A percentile compares a stretch with the other conserved stretches of the same genome.
Evolutionary conservation across 2,888 invertebrate species (phyloP).

Genomic region (Phrixothrix hirtus): DNA sequence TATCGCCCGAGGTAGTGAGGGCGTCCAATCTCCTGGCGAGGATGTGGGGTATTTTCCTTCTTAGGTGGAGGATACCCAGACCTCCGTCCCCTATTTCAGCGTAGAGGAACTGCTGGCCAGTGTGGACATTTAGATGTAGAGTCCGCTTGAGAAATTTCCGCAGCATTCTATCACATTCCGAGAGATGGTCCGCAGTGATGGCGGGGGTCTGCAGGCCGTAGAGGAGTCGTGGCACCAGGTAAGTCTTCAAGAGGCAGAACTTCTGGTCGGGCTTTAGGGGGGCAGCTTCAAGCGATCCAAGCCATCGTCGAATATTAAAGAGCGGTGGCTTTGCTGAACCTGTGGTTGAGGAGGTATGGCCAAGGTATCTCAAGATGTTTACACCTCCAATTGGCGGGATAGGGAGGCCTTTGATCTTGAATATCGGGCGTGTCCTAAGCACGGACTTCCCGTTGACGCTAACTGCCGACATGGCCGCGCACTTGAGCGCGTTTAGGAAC

Average conservation of each 20-base stretch:
- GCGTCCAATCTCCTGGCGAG: no score
- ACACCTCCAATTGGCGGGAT: no score
- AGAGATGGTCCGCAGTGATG: neutral
- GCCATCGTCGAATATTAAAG: neutral
- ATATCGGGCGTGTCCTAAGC: no score
- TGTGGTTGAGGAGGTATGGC: neutral
- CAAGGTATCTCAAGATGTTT: neutral
- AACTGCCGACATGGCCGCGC: no score
- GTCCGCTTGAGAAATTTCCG: neutral
- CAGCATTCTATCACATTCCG: neutral
- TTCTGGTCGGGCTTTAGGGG: constrained; percentile 10
- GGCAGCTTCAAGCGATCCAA: neutral
- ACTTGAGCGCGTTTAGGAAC: no score
- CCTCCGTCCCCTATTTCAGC: constrained; percentile 1
- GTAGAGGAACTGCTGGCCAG: constrained; percentile 1
- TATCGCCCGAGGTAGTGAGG: no score
- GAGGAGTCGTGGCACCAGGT: constrained; percentile 2
- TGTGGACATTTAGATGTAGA: constrained; percentile 4
- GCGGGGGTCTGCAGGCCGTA: neutral
- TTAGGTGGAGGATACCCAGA: neutral
- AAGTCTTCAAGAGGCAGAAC: neutral
- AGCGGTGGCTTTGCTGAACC: constrained; percentile 1
- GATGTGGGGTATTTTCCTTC: neutral
- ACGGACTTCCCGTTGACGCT: no score
- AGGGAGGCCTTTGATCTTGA: no score